Evolutionary conservation across 2,888 invertebrate genomes (phyloP), one percentile per base, ranked within the genome.

Genomic region (Drosophila pegasa): DNA sequence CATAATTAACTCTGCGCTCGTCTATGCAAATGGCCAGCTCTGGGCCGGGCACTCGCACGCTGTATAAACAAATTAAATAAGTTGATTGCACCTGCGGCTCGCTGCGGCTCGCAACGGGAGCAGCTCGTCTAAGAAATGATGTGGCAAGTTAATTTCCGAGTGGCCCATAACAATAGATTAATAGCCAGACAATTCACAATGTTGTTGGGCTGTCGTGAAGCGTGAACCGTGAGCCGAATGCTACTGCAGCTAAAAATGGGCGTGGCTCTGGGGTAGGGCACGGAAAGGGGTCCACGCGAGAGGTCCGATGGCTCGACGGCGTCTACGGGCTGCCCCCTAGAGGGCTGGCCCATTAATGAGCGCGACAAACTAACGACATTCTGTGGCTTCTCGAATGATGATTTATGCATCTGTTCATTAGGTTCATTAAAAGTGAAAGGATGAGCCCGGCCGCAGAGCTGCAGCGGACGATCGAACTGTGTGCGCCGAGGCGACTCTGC

Each of bases 391-490:
- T 48, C 73, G 45, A 61, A 80, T 58, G 79, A 76, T 87, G 87
- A 88, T 88, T 88, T 87, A 88, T 88, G 87, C 75, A 63, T 47
- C 58, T 83, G 72, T 78, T 78, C 85, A 80, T 87, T 84, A 80
- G 61, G 75, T 88, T 84, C 87, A 88, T 88, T 87, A 83, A 83
- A 83, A 88, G 87, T 88, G 83, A 84, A 88, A 84, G 83, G 83
- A 88, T 88, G 71, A 64, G 63, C 72, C 43, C 63, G 56, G 62
- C 52, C 56, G 31, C 2, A 1, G 35, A 8, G 43, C n/a, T 5
- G 18, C 5, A 22, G 33, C 70, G 50, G 41, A 31, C 55, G 61
- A 45, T 52, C 74, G 8, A 22, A 37, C 33, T 16, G 25, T 25
- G 6, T 45, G 16, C 16, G 25, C 22, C n/a, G n/a, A n/a, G n/a